Conservation (phyloP, 2,888 invertebrate species). For the Catocala sponsa region DNA sequence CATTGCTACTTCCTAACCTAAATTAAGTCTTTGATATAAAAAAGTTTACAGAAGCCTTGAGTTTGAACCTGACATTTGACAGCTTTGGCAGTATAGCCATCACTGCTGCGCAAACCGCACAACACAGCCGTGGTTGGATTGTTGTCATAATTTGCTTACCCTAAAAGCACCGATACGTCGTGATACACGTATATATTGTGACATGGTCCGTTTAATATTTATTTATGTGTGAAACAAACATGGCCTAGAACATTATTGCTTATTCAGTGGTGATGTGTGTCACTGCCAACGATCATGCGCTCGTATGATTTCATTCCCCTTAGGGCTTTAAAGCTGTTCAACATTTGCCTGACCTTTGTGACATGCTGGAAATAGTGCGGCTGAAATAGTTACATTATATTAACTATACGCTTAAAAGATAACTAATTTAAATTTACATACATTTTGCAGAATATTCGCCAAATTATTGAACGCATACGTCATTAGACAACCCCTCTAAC, state of each 20-base stretch:
- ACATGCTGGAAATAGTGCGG: slow-evolving; percentile 30
- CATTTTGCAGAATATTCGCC: too few species aligned
- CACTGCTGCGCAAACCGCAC: not conserved
- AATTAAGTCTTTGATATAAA: too few species aligned
- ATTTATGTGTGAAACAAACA: slow-evolving; percentile 70
- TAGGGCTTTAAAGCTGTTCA: slow-evolving; percentile 60
- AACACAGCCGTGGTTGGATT: slow-evolving; percentile 17
- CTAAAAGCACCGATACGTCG: slow-evolving; percentile 51
- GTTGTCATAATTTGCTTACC: slow-evolving; percentile 44
- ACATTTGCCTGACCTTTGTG: slow-evolving; percentile 52
- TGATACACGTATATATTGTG: slow-evolving; percentile 48
- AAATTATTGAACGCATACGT: too few species aligned
- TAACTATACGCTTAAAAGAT: not conserved
- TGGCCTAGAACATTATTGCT: slow-evolving; percentile 70
- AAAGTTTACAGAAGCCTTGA: too few species aligned
- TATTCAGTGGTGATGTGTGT: slow-evolving; percentile 74
- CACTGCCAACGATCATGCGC: slow-evolving; percentile 79
- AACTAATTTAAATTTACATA: too few species aligned
- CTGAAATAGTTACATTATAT: slow-evolving; percentile 25
- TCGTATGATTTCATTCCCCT: slow-evolving; percentile 70
- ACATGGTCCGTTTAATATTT: slow-evolving; percentile 65
- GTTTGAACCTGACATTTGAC: too few species aligned
- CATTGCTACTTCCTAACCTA: too few species aligned
- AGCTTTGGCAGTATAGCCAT: not conserved
- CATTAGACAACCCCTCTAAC: too few species aligned